Evolutionary conservation across 1,140 invertebrate species (phyloP), one percentile per base, ranked within the genome.

Genomic region (Cecropterus lyciades): DNA sequence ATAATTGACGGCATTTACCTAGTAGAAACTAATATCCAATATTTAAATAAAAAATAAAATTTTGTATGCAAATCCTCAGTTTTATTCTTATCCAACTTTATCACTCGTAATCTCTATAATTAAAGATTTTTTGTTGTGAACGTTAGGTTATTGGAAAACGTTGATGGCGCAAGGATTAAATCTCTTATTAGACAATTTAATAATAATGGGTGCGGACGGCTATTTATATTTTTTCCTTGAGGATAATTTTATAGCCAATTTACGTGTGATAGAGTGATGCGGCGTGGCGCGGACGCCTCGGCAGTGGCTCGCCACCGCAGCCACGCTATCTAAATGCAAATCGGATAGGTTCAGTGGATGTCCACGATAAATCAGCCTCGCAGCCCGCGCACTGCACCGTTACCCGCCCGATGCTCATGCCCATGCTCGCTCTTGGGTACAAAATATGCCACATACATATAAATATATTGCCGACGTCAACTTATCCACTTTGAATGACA

Each of bases 301-400:
- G 43, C 68, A 71, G 52, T 63, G 49, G 66, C 73, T 68, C 70
- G 68, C 75, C 60, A 63, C 67, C 62, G 65, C 70, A 62, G 77
- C 46, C 59, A 70, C 67, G 79, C 84, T 89, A 88, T 91, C 88
- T 91, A 91, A 89, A 91, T 91, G 88, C 88, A 89, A 91, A 91
- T 91, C 84, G 80, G 80, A 87, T 87, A 84, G 85, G 82, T 86
- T 85, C 82, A 75, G 77, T 87, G 80, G 83, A 85, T 85, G 82
- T 85, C 79, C 79, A 80, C 80, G 75, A 91, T 89, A 87, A 91
- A 89, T 91, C 83, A 88, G 79, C 77, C 76, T 77, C 79, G 71
- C 69, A 55, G 73, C 65, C 60, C 67, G 63, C 53, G 70, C 57
- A 59, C 40, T 59, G 10, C 69, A 79, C 86, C 86, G 84, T 89